Conservation (phyloP, 1,140 invertebrate species). For the Lepidurus packardi region DNA sequence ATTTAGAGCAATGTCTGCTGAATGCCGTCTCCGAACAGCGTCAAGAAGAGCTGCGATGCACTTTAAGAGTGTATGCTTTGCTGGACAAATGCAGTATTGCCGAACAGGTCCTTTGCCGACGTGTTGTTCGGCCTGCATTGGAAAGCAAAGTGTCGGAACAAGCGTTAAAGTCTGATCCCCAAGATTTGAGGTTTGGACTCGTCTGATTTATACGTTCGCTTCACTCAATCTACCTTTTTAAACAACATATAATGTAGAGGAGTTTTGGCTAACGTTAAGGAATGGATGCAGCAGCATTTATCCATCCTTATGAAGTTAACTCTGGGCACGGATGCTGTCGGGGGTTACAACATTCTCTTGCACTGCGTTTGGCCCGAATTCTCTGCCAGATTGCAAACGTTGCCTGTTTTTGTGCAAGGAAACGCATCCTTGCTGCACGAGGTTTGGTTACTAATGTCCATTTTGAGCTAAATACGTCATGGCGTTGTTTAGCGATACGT, state of each 20-base stretch:
- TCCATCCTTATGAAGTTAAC: neutral
- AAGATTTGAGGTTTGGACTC: slow-evolving; percentile 53
- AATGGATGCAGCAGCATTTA: neutral
- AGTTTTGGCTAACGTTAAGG: neutral
- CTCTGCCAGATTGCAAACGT: slow-evolving; percentile 61
- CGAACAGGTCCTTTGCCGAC: slow-evolving; percentile 62
- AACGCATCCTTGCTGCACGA: slow-evolving; percentile 80
- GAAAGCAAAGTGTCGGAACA: slow-evolving; percentile 67
- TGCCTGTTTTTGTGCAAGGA: slow-evolving; percentile 79
- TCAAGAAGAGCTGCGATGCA: slow-evolving; percentile 34
- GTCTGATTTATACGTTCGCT: neutral
- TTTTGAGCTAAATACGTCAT: neutral
- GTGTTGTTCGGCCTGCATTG: slow-evolving; percentile 65
- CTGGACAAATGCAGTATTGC: slow-evolving; percentile 58
- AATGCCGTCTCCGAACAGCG: slow-evolving; percentile 36
- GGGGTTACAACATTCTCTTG: slow-evolving; percentile 77
- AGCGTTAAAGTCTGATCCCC: slow-evolving; percentile 60
- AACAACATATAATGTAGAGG: neutral
- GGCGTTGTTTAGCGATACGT: slow-evolving; percentile 59
- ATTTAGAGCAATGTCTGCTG: slow-evolving; percentile 36
- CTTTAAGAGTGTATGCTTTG: slow-evolving; percentile 41
- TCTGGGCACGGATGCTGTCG: slow-evolving; percentile 45
- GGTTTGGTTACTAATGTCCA: slow-evolving; percentile 44
- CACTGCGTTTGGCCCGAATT: slow-evolving; percentile 86
- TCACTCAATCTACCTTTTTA: too few relatives aligned